Evolutionary conservation across 2,797 vertebrate genomes (phyloP).

Genomic region (Phataginus tricuspis): DNA sequence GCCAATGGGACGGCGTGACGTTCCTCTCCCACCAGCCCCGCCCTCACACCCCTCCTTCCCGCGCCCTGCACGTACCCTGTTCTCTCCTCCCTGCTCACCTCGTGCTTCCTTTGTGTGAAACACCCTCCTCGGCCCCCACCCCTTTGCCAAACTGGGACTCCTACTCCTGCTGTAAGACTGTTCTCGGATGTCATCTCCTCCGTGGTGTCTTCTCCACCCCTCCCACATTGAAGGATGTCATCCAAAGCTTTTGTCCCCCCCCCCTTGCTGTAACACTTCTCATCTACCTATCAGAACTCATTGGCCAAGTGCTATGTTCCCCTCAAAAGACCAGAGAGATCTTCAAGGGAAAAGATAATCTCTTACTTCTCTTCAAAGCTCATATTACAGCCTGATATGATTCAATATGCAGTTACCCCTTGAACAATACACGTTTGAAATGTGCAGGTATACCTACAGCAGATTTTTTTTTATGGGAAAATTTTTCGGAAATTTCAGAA

Average conservation of each 20-base stretch:
- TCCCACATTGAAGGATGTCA: background rate
- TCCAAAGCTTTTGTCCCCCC: background rate
- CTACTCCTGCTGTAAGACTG: conserved; percentile 40
- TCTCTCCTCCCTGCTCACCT: background rate
- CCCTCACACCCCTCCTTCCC: conserved; percentile 18
- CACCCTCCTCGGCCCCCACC: background rate
- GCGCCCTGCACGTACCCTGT: background rate
- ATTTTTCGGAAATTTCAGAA: no score
- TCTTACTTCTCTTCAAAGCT: background rate
- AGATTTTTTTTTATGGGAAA: no score
- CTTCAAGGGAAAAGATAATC: background rate
- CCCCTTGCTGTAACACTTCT: background rate
- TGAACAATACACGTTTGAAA: no score
- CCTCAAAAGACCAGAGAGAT: background rate
- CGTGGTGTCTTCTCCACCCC: conserved; percentile 1
- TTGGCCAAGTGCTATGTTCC: background rate
- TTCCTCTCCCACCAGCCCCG: background rate
- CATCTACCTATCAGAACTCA: background rate
- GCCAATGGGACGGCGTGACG: accelerated
- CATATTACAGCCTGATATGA: background rate
- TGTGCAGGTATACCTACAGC: no score
- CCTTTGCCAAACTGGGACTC: conserved; percentile 58
- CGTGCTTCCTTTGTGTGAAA: background rate
- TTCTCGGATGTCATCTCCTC: conserved; percentile 59
- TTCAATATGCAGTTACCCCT: no score